Evolutionary conservation across 2,113 vertebrate genomes (phyloP), one percentile per base, ranked within the genome.

Genomic region (Lasiurus borealis): DNA sequence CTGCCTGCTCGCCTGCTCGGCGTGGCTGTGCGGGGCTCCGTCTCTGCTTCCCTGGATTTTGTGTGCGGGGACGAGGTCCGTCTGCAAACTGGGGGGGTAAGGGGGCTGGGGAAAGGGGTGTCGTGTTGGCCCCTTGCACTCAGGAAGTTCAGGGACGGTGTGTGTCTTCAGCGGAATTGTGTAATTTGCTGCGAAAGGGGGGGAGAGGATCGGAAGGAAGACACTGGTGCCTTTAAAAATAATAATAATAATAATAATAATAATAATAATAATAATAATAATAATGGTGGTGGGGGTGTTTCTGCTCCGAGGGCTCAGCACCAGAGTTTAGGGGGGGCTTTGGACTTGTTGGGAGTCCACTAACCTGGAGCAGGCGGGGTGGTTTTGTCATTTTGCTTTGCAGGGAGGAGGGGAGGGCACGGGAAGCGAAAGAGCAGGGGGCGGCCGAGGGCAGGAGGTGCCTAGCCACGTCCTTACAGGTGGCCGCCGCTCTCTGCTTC

Each of bases 111-210:
- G n/a, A n/a, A n/a, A n/a, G 86, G 44, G 75, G 57, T 84, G 87
- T 93, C 50, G 9, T 87, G 54, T 54, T 50, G 10, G 82, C 71
- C 29, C 75, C 80, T 84, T 85, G n/a, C 2, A 29, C 46, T 72
- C 91, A 59, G 95, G 94, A 96, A 97, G 94, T 97, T 93, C 68
- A 82, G 91, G 91, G 89, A 71, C 93, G 11, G n/a, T n/a, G n/a
- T n/a, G 78, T 91, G 93, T 76, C 92, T 89, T 86, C 40, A 62
- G 88, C 68, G 23, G 85, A 82, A 52, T 92, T 93, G 92, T 88
- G 95, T 88, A 85, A 96, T 94, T 72, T 25, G 48, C 91, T 80
- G 90, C 75, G n/a, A n/a, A n/a, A n/a, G 73, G 0, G 16, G 23
- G 87, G 83, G 77, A 73, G 77, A 91, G 52, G 57, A 64, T 25